Base-by-base conservation (phyloP, 2,113 vertebrate genomes). In the Callorhinus ursinus region DNA sequence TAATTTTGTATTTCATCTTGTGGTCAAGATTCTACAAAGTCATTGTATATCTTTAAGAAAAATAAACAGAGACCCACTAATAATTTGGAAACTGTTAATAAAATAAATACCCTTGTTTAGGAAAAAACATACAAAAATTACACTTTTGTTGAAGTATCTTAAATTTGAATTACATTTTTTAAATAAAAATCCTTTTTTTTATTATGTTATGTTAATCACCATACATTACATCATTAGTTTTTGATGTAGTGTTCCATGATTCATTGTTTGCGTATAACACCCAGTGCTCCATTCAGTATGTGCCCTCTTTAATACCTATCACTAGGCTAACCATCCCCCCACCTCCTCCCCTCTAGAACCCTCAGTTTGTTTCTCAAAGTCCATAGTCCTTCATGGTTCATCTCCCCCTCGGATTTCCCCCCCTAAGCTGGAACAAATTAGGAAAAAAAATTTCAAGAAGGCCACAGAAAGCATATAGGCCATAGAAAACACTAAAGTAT, bases 401-500 rank as follows among this genome's bases (percentile, higher is more conserved):
- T 46, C 46, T 46, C 46, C 46, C 46, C 46, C 7, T 46, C 46
- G 7, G 46, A 46, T 46, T 9, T 46, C 46, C 46, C 46, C 46
- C 46, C 46, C 46, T 67, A 93, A 82, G 10, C 67, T 65, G 14
- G 15, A 67, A 72, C 57, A 97, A 95, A 46, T 57, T 81, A 93
- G 24, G 19, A 90, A 95, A 82, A 61, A 67, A 79, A 72, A 39
- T 63, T 93, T 95, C 65, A 94, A 97, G 82, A 42, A 92, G 82
- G 9, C 22, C 93, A 33, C 0, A 88, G 82, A 96, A 79, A 79
- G 8, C 0, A 74, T 36, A 16, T 5, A 53, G 55, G 28, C 7
- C 2, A 83, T 4, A 76, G 65, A 71, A 71, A 96, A 9, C 19
- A 82, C 6, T 10, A 51, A n/a, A 92, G 5, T 14, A 31, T 49